Evolutionary conservation across 2,113 vertebrate genomes (phyloP), one percentile per base, ranked within the genome.

Genomic region (Sciurus niger): DNA sequence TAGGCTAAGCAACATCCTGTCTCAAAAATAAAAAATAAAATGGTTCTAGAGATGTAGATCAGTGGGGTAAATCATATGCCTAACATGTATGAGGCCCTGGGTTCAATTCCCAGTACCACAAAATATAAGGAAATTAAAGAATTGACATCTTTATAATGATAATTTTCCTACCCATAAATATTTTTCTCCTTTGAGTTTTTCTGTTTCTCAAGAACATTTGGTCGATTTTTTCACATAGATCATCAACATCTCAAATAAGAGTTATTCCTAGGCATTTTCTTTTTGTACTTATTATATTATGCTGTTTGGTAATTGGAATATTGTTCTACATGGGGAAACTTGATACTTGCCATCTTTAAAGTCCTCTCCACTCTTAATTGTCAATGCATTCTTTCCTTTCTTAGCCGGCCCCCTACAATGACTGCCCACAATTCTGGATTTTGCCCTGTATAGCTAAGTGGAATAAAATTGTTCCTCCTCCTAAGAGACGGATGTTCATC

Each of bases 181-280:
- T 60, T 70, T 93, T 89, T 72, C 67, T 95, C 84, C 77, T 73
- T 67, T 51, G 60, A 60, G 9, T 78, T 84, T 95, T 74, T 30
- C 82, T 51, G 55, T 73, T 89, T 94, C 80, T 89, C 51, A 89
- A 85, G 43, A 82, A 94, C 92, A 51, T 82, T 6, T 48, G 60
- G 58, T 92, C 68, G 51, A 55, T 86, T 77, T 92, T 85, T 78
- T 93, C 67, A 92, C 20, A 34, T 25, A 28, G 28, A 32, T 67
- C 89, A 53, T 67, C 89, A 53, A 67, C 18, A 40, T 77, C 84
- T 82, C 73, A 40, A 48, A 48, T 48, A 48, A 84, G 68, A 37
- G 3, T 34, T 24, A 95, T 60, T 77, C 58, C 43, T 46, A 32
- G 70, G 40, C 78, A 80, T 46, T 78, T 92, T 60, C 10, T 43